Evolutionary conservation across 2,888 invertebrate species (phyloP), one percentile per base, ranked within the genome.

Genomic region (Trypoxylon attenuatum): DNA sequence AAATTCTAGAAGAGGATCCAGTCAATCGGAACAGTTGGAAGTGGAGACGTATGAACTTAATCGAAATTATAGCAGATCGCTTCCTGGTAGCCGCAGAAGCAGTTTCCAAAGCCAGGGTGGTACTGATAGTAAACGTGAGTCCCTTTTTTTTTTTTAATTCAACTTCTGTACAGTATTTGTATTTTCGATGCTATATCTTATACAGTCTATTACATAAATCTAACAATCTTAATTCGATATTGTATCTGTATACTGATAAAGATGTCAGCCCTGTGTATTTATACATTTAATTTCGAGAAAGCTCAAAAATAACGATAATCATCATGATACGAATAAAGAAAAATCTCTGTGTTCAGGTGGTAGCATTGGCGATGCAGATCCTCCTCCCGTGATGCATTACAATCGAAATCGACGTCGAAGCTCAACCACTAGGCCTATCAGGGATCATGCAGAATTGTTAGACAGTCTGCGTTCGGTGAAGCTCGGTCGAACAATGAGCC

Each of bases 11-110:
- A 91, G 96, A 25, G 96, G 96, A 29, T 96, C 95, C n/a, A 95
- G 95, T 39, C 95, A 96, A 84, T 96, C 95, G 0, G 96, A 96
- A 84, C 94, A 94, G 51, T 89, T 95, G 47, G 95, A 96, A 84
- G 93, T 93, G 50, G 94, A 95, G 84, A 93, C 93, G 6, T 95
- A 96, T 87, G 94, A 96, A 84, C 90, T 96, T 47, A 94, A 92
- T 61, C 94, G 94, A 85, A 95, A 95, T 87, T 95, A 95, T 87
- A 95, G 95, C 18, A 91, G 94, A 79, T 95, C 95, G 2, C 88
- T 96, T 76, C 96, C 96, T 0, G 95, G 95, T 5, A 95, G 95
- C 10, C 89, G 95, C 57, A 90, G 95, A 52, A 95, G 95, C 25
- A 95, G 95, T 18, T 95, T 96, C 85, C 95, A 95, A 78, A 87